Evolutionary conservation across 2,888 invertebrate genomes (phyloP), one percentile per base, ranked within the genome.

Genomic region (Tetropium fuscum): DNA sequence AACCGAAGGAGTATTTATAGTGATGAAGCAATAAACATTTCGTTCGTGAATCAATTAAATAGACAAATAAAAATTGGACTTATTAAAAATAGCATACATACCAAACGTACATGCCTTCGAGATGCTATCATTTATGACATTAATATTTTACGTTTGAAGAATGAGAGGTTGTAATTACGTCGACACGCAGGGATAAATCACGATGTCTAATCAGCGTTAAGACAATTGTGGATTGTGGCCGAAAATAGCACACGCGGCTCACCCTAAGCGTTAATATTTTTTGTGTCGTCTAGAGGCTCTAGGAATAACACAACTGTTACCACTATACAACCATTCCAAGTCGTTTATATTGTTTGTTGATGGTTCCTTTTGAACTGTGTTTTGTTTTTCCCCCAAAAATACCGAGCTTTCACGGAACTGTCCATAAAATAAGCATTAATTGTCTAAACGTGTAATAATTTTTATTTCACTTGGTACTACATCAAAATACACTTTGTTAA

Each of bases 121-220:
- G 65, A 66, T 66, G 63, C 59, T 64, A 64, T 64, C 67, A 55
- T 54, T 59, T 68, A 68, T 74, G 74, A 71, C 73, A 67, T 73
- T 72, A 70, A 74, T 74, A 74, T 71, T 72, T 74, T 61, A 71
- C 55, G 54, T 72, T 73, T 74, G 72, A 72, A 70, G 68, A 70
- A 70, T 71, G 73, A 62, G 64, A 61, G 40, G 60, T 69, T 60
- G 69, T 74, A 74, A 74, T 71, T 74, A 72, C 64, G 71, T 70
- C 72, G 71, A 72, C 72, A 67, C 61, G 58, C 25, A 32, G 51
- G 66, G 43, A 74, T 75, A 75, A 75, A 75, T 75, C 69, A 71
- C 66, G 61, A 51, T 53, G 60, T 66, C 68, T 66, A 66, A 66
- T 66, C 65, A 64, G 64, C 56, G 49, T 58, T 60, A 65, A 66